Evolutionary conservation across 2,888 invertebrate species (phyloP), one percentile per base, ranked within the genome.

Genomic region (Eutolmus rufibarbis): DNA sequence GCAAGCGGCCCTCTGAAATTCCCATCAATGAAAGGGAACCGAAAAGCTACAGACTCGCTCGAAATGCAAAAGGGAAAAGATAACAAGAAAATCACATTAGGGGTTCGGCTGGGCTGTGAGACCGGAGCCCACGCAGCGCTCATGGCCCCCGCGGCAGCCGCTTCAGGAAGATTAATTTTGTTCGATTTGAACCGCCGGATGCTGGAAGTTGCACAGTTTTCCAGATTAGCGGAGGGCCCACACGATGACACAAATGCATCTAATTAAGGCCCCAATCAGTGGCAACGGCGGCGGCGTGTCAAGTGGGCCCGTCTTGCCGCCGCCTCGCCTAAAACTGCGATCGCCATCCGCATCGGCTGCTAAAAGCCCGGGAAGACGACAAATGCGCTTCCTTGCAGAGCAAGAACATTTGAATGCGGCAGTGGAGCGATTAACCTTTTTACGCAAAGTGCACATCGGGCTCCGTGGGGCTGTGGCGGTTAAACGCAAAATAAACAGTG

Each of bases 181-280:
- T 82, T 82, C 66, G 82, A 57, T 82, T 57, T 66, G 19, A 82
- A 40, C 14, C 82, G 23, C 82, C 82, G 82, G 82, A 82, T 82
- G 82, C 82, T 82, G 82, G 37, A 82, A 82, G 37, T 56, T 82
- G 23, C 46, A 40, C 66, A 66, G 82, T 82, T 82, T 82, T 82
- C 82, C 57, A 82, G 66, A 82, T 82, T 82, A 82, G 19, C 37
- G 57, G 23, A 82, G 37, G 28, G 76, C 86, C 77, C 74, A 86
- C 86, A 56, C 51, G 86, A 86, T 77, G 77, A 37, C 86, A 77
- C 77, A 77, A 86, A 86, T 86, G 86, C 86, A 86, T 86, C 77
- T 86, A 86, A 86, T 86, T 86, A 86, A 76, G 56, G 34, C 74
- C 43, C 43, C 82, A 57, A 9, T 37, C 16, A 78, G n/a, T 23